phyloP scores from a whole-genome alignment of 1,140 invertebrate genomes.

The Drosophila kepulauana region DNA sequence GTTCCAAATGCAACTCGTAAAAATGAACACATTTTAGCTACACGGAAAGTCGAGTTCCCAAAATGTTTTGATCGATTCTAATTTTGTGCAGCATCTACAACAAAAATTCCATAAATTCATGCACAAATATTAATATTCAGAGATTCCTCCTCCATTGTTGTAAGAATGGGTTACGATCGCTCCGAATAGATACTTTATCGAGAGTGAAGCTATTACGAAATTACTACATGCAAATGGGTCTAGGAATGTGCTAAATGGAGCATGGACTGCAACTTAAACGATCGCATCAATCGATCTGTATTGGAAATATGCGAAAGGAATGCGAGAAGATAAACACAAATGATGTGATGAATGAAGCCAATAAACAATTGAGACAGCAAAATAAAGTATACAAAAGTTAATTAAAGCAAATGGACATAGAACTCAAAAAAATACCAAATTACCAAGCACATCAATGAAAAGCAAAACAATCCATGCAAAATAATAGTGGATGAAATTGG shows the following conservation, averaged over 20 bases:
- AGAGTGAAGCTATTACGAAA: background rate
- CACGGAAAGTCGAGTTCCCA: conserved; percentile 16
- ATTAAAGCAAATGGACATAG: too few species aligned
- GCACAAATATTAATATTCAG: conserved; percentile 20
- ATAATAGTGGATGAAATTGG: too few species aligned
- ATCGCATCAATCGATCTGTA: too few species aligned
- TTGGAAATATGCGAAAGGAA: background rate
- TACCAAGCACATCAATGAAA: too few species aligned
- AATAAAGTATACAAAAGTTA: too few species aligned
- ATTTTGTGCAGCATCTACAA: conserved; percentile 13
- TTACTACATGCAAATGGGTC: background rate
- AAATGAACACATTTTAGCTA: conserved; percentile 29
- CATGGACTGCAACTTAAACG: background rate
- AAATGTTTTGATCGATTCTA: conserved; percentile 16
- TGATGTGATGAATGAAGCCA: too few species aligned
- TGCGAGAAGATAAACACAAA: too few species aligned
- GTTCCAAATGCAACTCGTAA: conserved; percentile 50
- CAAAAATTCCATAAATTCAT: conserved; percentile 54
- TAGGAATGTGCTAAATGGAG: background rate
- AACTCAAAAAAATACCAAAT: too few species aligned
- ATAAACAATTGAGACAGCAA: too few species aligned
- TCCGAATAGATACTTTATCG: conserved; percentile 11
- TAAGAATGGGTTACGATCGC: conserved; percentile 5
- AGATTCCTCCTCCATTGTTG: conserved; percentile 7
- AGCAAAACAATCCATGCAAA: too few species aligned